Evolutionary conservation across 2,113 vertebrate species (phyloP).

Genomic region (Nothocercus julius): DNA sequence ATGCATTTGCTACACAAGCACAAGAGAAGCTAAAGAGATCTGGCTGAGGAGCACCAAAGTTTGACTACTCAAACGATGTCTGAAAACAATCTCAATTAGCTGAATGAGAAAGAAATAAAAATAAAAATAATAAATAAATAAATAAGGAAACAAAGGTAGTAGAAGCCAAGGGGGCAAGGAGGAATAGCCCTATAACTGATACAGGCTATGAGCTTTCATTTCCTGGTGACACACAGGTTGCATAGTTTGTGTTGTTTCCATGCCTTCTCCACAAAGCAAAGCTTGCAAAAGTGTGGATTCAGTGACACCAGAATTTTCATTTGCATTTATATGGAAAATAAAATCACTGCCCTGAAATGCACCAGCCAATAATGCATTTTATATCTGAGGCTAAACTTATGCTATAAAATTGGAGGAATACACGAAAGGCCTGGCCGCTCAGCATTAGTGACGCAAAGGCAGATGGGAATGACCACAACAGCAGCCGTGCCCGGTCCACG

Average conservation of each 20-base stretch:
- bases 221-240: background rate
- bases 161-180: background rate
- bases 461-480: background rate
- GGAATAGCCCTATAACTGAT: background rate
- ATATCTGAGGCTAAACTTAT: background rate
- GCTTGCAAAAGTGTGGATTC: background rate
- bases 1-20: background rate
- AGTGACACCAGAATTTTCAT: background rate
- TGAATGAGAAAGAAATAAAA: background rate
- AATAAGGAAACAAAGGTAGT: background rate
- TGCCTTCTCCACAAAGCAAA: background rate
- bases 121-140: background rate
- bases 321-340: background rate
- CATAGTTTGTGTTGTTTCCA: background rate
- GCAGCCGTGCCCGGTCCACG: rapidly evolving
- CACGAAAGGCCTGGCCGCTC: background rate
- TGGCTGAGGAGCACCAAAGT: background rate
- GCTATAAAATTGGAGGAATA: background rate
- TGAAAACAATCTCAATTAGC: background rate
- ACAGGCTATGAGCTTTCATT: background rate
- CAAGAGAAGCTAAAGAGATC: background rate
- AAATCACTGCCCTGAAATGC: background rate
- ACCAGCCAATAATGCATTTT: background rate
- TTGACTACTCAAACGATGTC: background rate
- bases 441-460: too few species aligned